Evolutionary conservation across 2,113 vertebrate species (phyloP).

Genomic region (Origma solitaria): DNA sequence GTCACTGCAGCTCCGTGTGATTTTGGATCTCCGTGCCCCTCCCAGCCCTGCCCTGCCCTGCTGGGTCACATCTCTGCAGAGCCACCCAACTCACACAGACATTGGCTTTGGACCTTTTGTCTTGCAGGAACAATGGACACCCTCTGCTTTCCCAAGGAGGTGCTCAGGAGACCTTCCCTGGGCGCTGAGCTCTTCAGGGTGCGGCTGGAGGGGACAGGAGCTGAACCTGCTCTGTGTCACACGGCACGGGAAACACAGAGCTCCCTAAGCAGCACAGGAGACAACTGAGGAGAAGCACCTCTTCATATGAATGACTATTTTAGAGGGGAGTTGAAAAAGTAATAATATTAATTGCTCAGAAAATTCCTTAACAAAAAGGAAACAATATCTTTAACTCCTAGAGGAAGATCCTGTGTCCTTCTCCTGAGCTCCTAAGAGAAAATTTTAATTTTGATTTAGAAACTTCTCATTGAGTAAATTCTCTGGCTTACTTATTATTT

Average conservation of each 20-base stretch:
- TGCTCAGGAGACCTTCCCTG: background rate
- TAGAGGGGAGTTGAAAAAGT: background rate
- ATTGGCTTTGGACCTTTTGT: constrained; percentile 19
- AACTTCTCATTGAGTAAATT: background rate
- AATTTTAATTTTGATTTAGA: background rate
- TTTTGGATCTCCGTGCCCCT: background rate
- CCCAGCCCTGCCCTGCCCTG: background rate
- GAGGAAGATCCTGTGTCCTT: background rate
- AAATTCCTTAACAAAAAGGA: background rate
- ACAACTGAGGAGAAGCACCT: background rate
- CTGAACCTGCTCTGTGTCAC: background rate
- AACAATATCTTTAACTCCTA: background rate
- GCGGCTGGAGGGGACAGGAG: background rate
- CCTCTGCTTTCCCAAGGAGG: background rate
- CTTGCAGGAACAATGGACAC: background rate
- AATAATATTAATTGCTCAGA: background rate
- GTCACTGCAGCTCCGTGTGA: background rate
- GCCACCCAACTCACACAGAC: background rate
- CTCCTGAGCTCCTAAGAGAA: background rate
- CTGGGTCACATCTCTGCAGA: background rate
- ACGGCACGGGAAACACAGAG: background rate
- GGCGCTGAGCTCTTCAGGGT: too few species aligned
- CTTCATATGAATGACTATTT: background rate
- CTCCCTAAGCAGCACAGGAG: background rate
- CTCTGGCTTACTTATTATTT: background rate